A percentile compares a stretch with the other conserved stretches of the same genome.
These are phyloP conservation scores for Amphipyra berbera DNA, from an alignment of 2,888 invertebrate species.

Conservation along the genomic window DNA sequence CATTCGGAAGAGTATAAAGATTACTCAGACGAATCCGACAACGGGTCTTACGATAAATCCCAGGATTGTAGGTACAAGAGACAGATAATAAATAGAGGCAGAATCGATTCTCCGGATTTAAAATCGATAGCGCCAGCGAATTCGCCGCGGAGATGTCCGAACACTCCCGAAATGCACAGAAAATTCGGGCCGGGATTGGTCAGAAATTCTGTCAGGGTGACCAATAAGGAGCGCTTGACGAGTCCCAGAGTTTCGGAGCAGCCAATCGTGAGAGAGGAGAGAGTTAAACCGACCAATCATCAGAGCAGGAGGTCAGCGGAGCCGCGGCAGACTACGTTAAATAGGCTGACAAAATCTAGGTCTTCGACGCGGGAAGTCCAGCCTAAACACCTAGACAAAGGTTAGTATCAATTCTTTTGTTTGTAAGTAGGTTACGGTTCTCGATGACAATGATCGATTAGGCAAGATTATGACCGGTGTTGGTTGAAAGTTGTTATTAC, in stretches of 20 bases:
- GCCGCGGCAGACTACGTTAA: conserved; percentile 80
- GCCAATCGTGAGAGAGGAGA: conserved; percentile 76
- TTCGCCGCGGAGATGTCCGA: conserved; percentile 88
- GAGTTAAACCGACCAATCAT: conserved; percentile 76
- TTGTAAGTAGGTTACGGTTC: conserved; percentile 28
- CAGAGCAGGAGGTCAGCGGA: conserved; percentile 84
- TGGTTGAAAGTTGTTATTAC: conserved; percentile 13
- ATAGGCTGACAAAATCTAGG: conserved; percentile 84
- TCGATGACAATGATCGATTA: conserved; percentile 31
- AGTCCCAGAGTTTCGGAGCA: conserved; percentile 90
- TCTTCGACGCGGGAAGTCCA: conserved; percentile 86
- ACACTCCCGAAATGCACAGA: conserved; percentile 91
- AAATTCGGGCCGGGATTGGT: conserved; percentile 89
- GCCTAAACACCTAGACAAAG: conserved; percentile 82
- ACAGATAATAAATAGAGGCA: conserved; percentile 91
- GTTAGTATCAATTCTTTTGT: conserved; percentile 64
- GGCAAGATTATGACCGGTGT: conserved; percentile 15
- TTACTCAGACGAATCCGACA: conserved; percentile 84
- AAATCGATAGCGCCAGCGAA: conserved; percentile 85
- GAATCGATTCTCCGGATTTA: conserved; percentile 89
- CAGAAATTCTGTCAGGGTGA: conserved; percentile 80
- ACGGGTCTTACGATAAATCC: conserved; percentile 78
- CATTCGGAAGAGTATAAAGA: conserved; percentile 80
- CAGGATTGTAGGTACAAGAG: conserved; percentile 91
- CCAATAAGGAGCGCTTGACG: conserved; percentile 89